These are phyloP conservation scores for Drosophila pseudotakahashii DNA, from an alignment of 2,888 invertebrate genomes.

Conservation along the genomic window DNA sequence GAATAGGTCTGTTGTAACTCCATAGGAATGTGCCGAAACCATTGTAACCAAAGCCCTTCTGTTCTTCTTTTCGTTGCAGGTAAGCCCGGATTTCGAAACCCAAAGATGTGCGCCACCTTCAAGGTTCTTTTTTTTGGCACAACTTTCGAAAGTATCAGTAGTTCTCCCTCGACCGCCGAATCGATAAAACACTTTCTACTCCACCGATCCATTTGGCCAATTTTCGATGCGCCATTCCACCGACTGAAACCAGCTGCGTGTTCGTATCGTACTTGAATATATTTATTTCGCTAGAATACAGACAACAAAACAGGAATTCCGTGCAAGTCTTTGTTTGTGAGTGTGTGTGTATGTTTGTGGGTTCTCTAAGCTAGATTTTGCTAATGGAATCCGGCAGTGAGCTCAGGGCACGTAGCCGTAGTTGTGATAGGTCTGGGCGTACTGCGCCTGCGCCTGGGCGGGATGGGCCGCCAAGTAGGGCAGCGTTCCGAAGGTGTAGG, in stretches of 20 bases:
- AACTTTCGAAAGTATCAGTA: slow-evolving; percentile 22
- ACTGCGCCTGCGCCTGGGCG: slow-evolving; percentile 72
- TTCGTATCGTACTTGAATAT: slow-evolving; percentile 13
- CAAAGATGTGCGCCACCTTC: background rate
- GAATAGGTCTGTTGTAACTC: slow-evolving; percentile 10
- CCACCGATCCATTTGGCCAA: slow-evolving; percentile 3
- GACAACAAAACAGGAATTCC: slow-evolving; percentile 47
- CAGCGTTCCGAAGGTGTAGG: slow-evolving; percentile 79
- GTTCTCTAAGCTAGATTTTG: slow-evolving; percentile 13
- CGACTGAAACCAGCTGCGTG: background rate
- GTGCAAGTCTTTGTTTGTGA: slow-evolving; percentile 25
- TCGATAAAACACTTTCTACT: slow-evolving; percentile 55
- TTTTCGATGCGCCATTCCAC: slow-evolving; percentile 8
- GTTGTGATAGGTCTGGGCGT: slow-evolving; percentile 81
- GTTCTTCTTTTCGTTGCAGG: slow-evolving; percentile 33
- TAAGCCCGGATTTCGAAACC: slow-evolving; percentile 11
- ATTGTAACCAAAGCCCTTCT: slow-evolving; percentile 9
- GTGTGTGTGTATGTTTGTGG: slow-evolving; percentile 8
- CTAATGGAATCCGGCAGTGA: slow-evolving; percentile 9
- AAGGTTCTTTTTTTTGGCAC: background rate
- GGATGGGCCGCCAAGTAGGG: slow-evolving; percentile 77
- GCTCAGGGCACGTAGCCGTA: slow-evolving; percentile 80
- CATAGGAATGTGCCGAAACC: slow-evolving; percentile 8
- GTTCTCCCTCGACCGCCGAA: slow-evolving; percentile 11
- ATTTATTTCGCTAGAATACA: slow-evolving; percentile 61